These are phyloP conservation scores for Syngnathus acus DNA, from an alignment of 2,797 vertebrate species.

Conservation along the genomic window DNA sequence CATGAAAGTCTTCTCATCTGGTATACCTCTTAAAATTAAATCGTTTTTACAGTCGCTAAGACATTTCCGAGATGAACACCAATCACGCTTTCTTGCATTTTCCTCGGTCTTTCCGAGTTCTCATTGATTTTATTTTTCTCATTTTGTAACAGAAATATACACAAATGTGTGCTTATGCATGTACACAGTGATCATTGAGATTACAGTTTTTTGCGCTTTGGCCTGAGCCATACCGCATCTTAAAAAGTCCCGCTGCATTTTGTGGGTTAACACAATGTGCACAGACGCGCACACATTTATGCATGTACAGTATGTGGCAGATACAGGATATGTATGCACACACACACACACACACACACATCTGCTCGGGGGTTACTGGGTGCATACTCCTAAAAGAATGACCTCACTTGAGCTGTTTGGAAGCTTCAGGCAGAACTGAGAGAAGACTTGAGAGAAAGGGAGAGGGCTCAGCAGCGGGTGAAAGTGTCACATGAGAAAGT, in stretches of 20 bases:
- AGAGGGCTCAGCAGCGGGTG: constrained; percentile 20
- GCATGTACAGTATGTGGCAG: constrained; percentile 29
- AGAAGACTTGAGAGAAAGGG: constrained; percentile 51
- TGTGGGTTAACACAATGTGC: constrained; percentile 16
- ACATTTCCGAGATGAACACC: neutral
- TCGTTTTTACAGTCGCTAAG: neutral
- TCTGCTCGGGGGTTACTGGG: constrained; percentile 49
- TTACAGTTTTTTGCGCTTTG: neutral
- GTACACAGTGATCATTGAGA: neutral
- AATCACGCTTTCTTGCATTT: neutral
- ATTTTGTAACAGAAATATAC: neutral
- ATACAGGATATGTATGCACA: constrained; percentile 22
- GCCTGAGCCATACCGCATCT: constrained; percentile 56
- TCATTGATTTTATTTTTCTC: neutral
- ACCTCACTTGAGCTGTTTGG: constrained; percentile 66
- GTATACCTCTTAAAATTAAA: neutral
- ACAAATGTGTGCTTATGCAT: neutral
- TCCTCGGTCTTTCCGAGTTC: neutral
- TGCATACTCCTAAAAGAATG: constrained; percentile 58
- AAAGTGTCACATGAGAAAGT: constrained; percentile 51
- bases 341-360: constrained; percentile 17
- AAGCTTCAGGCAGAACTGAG: constrained; percentile 60
- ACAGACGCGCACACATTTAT: constrained; percentile 18
- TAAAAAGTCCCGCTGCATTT: constrained; percentile 50
- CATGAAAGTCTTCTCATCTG: neutral